These are phyloP conservation scores for Brachionus asplanchnoidis DNA, from an alignment of 1,140 invertebrate genomes.

Conservation along the genomic window DNA sequence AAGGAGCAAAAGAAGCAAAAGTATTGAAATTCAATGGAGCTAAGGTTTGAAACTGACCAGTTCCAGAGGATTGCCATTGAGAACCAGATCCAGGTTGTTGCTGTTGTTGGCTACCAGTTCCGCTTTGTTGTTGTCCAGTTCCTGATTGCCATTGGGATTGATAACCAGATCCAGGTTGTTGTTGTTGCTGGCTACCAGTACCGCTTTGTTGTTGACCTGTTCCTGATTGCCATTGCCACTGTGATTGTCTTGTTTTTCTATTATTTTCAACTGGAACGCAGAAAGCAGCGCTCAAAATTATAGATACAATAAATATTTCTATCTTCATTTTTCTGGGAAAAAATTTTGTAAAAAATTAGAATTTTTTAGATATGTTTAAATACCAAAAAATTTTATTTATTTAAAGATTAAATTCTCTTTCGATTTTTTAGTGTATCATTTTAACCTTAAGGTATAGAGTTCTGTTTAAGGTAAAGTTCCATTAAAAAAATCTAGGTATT, in stretches of 20 bases:
- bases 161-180: background rate
- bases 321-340: background rate
- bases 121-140: background rate
- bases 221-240: conserved; percentile 14
- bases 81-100: background rate
- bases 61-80: background rate
- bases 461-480: background rate
- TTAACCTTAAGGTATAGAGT: background rate
- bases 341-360: background rate
- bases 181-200: background rate
- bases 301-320: background rate
- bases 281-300: background rate
- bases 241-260: background rate
- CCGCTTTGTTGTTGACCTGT: background rate
- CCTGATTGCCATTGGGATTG: background rate
- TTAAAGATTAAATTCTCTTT: background rate
- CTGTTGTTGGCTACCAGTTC: background rate
- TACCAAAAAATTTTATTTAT: background rate
- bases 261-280: background rate
- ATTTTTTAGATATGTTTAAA: background rate
- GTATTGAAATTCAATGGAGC: background rate
- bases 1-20: background rate
- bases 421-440: background rate
- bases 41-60: background rate
- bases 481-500: background rate